Conservation (phyloP, 2,888 invertebrate species). For the Drosophila antonietae region DNA sequence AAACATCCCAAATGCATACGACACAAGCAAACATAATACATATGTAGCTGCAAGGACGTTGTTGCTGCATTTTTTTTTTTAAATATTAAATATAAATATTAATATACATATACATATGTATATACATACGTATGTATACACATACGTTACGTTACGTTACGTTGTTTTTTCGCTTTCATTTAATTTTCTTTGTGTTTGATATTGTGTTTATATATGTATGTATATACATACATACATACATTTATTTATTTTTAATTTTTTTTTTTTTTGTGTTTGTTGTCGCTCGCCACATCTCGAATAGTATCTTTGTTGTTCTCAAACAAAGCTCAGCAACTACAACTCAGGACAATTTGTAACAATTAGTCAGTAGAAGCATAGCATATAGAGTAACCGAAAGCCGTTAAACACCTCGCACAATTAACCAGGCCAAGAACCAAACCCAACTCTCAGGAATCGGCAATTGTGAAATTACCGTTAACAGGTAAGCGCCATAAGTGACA, state of each 20-base stretch:
- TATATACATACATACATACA: too few relatives aligned
- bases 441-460: conserved; percentile 30
- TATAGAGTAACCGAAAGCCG: background rate
- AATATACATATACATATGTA: background rate
- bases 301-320: conserved; percentile 9
- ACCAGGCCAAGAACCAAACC: background rate
- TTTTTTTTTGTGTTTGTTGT: conserved; percentile 9
- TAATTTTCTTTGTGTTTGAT: conserved; percentile 23
- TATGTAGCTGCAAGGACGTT: background rate
- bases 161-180: background rate
- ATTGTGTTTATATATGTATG: background rate
- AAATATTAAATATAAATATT: background rate
- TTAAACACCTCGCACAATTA: conserved; percentile 16
- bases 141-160: background rate
- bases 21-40: background rate
- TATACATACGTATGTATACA: too few relatives aligned
- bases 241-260: too few relatives aligned
- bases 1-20: conserved; percentile 1
- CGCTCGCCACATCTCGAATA: background rate
- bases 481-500: conserved; percentile 38
- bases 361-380: conserved; percentile 9
- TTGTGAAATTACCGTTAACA: conserved; percentile 28
- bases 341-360: conserved; percentile 29
- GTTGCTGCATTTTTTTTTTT: background rate
- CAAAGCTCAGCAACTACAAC: conserved; percentile 25